These are phyloP conservation scores for Zophobas morio DNA, from an alignment of 1,140 invertebrate genomes.

Conservation along the genomic window DNA sequence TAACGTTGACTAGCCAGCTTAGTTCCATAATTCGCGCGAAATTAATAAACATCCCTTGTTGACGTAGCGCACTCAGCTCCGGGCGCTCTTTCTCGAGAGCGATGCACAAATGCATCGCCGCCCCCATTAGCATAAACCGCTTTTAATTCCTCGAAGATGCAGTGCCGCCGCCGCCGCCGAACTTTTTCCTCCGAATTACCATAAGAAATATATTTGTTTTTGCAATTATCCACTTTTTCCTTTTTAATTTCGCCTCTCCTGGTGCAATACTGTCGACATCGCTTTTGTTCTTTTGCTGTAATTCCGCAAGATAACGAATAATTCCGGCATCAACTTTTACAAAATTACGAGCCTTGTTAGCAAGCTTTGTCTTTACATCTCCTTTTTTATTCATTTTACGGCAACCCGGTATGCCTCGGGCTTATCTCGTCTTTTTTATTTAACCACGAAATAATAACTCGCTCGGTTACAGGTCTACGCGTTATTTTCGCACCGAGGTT, in stretches of 20 bases:
- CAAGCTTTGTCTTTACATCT: constrained; percentile 42
- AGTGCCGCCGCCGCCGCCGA: background rate
- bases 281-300: constrained; percentile 10
- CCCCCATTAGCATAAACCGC: background rate
- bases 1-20: too few relatives aligned
- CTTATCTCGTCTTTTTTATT: constrained; percentile 45
- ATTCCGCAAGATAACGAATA: constrained; percentile 41
- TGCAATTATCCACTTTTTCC: constrained; percentile 24
- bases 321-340: constrained; percentile 45
- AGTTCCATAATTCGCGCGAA: too few relatives aligned
- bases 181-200: constrained; percentile 21
- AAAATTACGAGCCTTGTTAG: constrained; percentile 45
- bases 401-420: constrained; percentile 37
- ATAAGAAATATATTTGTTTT: constrained; percentile 36
- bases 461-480: constrained; percentile 40
- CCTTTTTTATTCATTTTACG: constrained; percentile 29
- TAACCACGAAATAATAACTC: constrained; percentile 49
- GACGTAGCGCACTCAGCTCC: too few relatives aligned
- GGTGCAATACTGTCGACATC: constrained; percentile 7
- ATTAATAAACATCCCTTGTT: too few relatives aligned
- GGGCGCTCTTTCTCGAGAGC: too few relatives aligned
- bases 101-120: too few relatives aligned
- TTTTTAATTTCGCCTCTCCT: constrained; percentile 19
- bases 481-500: constrained; percentile 38
- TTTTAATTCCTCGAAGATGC: background rate